Evolutionary conservation across 2,797 vertebrate genomes (phyloP).

Genomic region (Lepidocolaptes lacrymiger): DNA sequence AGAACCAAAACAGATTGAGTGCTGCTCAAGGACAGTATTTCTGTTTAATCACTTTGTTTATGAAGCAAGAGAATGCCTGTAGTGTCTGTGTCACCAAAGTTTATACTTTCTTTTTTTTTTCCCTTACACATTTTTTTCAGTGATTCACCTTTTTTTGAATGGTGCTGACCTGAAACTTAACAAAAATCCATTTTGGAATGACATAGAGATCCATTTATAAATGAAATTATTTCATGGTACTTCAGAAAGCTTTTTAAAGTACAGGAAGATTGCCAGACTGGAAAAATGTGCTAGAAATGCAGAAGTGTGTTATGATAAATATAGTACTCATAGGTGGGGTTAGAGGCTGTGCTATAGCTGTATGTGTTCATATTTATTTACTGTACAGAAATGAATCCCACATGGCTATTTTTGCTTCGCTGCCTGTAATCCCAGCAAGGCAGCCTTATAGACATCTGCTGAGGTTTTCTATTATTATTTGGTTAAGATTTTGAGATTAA

Average conservation of each 20-base stretch:
- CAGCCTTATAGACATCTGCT: slow-evolving; percentile 4
- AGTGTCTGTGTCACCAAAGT: not conserved
- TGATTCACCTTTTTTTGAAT: not conserved
- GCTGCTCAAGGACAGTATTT: not conserved
- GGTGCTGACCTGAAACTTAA: not conserved
- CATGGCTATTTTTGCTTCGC: slow-evolving; percentile 37
- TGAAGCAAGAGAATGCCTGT: not conserved
- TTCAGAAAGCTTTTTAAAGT: slow-evolving; percentile 43
- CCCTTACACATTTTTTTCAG: not conserved
- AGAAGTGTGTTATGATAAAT: slow-evolving; percentile 41
- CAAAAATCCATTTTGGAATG: slow-evolving; percentile 6
- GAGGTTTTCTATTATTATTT: slow-evolving; percentile 38
- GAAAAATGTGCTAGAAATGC: slow-evolving; percentile 44
- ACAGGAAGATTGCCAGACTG: slow-evolving; percentile 14
- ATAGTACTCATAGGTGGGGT: not conserved
- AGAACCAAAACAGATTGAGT: not conserved
- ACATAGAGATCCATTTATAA: slow-evolving; percentile 17
- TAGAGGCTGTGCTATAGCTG: slow-evolving; percentile 26
- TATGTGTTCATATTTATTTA: slow-evolving; percentile 51
- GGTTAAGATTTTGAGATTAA: slow-evolving; percentile 32
- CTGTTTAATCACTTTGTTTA: not conserved
- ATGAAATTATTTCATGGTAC: slow-evolving; percentile 12
- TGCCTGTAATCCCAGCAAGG: slow-evolving; percentile 15
- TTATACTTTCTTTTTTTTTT: not conserved
- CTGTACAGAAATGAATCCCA: slow-evolving; percentile 32